These are phyloP conservation scores for Lycopodina hypogea DNA, from an alignment of 37 sponge, comb jelly and placozoan genomes.

Conservation along the genomic window DNA sequence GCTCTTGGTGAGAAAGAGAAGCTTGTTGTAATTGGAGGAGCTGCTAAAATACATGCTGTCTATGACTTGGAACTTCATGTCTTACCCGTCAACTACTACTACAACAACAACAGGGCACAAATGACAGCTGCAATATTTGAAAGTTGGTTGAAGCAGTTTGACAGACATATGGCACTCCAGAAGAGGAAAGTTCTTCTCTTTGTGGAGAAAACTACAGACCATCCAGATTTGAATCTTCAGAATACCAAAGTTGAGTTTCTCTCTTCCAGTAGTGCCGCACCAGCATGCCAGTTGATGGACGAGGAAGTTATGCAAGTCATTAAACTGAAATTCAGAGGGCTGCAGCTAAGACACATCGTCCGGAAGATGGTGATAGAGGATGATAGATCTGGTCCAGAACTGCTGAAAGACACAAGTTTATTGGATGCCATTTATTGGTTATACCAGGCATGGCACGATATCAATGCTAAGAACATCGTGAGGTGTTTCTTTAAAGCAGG, in stretches of 20 bases:
- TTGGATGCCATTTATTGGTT: neutral
- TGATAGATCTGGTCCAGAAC: neutral
- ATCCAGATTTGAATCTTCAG: neutral
- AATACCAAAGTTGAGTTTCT: neutral
- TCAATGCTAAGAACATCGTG: neutral
- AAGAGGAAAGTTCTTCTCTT: constrained; percentile 14
- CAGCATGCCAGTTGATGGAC: neutral
- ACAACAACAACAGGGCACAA: constrained; percentile 30
- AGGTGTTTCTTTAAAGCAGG: constrained; percentile 4
- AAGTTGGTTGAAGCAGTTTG: constrained; percentile 6
- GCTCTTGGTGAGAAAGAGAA: constrained; percentile 46
- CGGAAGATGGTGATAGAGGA: neutral
- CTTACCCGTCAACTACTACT: constrained; percentile 28
- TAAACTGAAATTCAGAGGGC: neutral
- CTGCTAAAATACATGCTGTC: constrained; percentile 1
- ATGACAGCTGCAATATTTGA: constrained; percentile 30
- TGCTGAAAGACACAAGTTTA: neutral
- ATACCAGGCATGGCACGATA: neutral
- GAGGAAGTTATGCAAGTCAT: neutral
- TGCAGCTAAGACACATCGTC: neutral
- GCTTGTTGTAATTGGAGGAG: constrained; percentile 47
- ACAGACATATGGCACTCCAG: constrained; percentile 12
- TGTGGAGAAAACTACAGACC: neutral
- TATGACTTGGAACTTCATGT: constrained; percentile 24
- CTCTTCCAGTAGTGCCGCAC: neutral